Percentiles rank a stretch among this genome's conserved stretches.
phyloP scores from a whole-genome alignment of 2,888 invertebrate species.

The Eupithecia pulchellata region DNA sequence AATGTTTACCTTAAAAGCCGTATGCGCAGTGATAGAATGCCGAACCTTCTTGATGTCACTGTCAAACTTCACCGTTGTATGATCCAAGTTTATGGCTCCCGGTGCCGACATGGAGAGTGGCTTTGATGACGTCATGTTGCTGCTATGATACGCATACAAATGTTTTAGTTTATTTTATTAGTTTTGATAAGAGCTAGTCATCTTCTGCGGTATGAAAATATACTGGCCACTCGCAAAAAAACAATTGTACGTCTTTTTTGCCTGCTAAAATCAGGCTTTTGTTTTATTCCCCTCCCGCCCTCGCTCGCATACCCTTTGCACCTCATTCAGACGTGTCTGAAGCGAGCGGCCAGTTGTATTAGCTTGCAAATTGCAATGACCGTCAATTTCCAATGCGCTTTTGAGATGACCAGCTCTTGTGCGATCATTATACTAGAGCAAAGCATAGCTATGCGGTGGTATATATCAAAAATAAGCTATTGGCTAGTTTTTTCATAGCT shows the following conservation, averaged over 20 bases:
- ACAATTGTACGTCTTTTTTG: neutral
- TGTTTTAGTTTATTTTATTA: slow-evolving; percentile 6
- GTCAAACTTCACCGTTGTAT: slow-evolving; percentile 89
- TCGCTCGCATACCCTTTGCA: neutral
- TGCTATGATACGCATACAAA: slow-evolving; percentile 62
- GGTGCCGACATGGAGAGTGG: slow-evolving; percentile 94
- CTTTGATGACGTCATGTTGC: slow-evolving; percentile 89
- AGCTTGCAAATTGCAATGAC: neutral
- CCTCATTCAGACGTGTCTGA: neutral
- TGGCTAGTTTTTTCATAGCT: neutral
- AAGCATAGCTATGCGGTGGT: neutral
- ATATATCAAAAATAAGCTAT: neutral
- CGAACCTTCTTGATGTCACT: slow-evolving; percentile 83
- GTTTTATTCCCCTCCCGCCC: neutral
- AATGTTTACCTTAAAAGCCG: slow-evolving; percentile 63
- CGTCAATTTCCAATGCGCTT: neutral
- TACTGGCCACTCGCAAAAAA: neutral
- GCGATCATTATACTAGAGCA: neutral
- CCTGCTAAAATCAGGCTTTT: neutral
- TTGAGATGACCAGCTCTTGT: neutral
- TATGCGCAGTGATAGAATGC: slow-evolving; percentile 79
- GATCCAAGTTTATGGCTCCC: slow-evolving; percentile 92
- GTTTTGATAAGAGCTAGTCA: neutral
- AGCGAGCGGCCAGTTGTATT: neutral
- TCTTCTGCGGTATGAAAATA: neutral